phyloP scores from a whole-genome alignment of 2,113 vertebrate species.

The Oncorhynchus gorbuscha region DNA sequence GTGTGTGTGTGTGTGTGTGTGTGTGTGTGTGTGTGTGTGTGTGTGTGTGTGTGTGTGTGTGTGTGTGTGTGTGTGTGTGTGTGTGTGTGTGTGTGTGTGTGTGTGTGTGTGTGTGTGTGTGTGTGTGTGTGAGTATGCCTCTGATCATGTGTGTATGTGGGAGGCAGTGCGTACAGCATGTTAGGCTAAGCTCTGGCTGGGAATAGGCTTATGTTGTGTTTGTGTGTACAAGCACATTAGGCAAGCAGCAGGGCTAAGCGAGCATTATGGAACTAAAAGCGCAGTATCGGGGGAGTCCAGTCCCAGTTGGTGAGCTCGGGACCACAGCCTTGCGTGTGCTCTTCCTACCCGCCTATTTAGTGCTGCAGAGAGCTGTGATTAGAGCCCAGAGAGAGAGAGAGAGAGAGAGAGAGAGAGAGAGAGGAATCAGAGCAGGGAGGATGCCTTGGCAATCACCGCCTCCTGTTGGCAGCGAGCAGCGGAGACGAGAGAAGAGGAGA shows the following conservation, averaged over 20 bases:
- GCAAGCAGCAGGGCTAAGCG: slow-evolving; percentile 39
- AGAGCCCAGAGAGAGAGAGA: slow-evolving; percentile 36
- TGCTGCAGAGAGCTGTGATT: slow-evolving; percentile 48
- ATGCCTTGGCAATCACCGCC: slow-evolving; percentile 26
- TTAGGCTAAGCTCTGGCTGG: not conserved
- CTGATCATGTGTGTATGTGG: not conserved
- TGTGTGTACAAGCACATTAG: slow-evolving; percentile 40
- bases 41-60: not conserved
- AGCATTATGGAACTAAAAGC: slow-evolving; percentile 23
- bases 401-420: not conserved
- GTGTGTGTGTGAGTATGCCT: not conserved
- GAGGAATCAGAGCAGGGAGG: slow-evolving; percentile 5
- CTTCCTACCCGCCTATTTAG: slow-evolving; percentile 36
- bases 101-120: not conserved
- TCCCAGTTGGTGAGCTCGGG: slow-evolving; percentile 6
- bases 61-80: not conserved
- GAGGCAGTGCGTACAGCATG: not conserved
- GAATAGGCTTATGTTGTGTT: slow-evolving; percentile 10
- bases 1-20: not conserved
- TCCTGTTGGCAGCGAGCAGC: slow-evolving; percentile 20
- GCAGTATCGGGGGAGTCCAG: slow-evolving; percentile 15
- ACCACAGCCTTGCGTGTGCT: slow-evolving; percentile 46
- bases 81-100: not conserved
- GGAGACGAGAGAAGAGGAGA: too few relatives aligned
- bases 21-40: not conserved